These are phyloP conservation scores for Acanthaster planci DNA, from an alignment of 35 echinoderm and acorn worm genomes.

Conservation along the genomic window DNA sequence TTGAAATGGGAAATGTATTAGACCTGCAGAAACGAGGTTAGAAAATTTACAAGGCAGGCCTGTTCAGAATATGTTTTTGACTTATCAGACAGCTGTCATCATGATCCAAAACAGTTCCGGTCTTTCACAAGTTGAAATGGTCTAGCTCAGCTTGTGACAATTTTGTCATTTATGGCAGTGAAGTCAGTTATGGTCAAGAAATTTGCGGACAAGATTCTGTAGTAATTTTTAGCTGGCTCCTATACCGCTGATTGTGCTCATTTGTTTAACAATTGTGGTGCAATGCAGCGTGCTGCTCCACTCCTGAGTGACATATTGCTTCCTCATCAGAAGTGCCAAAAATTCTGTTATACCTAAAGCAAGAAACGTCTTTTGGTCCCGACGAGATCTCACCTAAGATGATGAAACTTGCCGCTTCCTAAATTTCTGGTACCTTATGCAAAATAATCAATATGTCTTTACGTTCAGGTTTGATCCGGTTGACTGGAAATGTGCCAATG, in stretches of 20 bases:
- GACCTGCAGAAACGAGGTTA: slow-evolving; percentile 5
- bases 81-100: not conserved
- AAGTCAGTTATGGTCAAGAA: not conserved
- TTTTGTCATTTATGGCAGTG: not conserved
- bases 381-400: not conserved
- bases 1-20: not conserved
- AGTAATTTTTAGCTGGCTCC: not conserved
- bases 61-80: not conserved
- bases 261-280: not conserved
- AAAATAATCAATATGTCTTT: not conserved
- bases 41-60: not conserved
- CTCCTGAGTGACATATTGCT: not conserved
- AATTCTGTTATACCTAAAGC: not conserved
- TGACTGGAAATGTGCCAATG: not conserved
- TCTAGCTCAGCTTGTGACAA: not conserved
- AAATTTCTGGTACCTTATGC: not conserved
- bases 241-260: not conserved
- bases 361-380: not conserved
- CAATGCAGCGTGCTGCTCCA: not conserved
- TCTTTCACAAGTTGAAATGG: no score
- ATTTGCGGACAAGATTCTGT: not conserved
- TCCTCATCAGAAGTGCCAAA: not conserved
- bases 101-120: not conserved
- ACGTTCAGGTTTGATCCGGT: not conserved
- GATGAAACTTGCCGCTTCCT: not conserved